Percentiles rank a stretch among this genome's conserved stretches.
Conservation (phyloP, 1,140 invertebrate genomes). For the Ridgeia piscesae region DNA sequence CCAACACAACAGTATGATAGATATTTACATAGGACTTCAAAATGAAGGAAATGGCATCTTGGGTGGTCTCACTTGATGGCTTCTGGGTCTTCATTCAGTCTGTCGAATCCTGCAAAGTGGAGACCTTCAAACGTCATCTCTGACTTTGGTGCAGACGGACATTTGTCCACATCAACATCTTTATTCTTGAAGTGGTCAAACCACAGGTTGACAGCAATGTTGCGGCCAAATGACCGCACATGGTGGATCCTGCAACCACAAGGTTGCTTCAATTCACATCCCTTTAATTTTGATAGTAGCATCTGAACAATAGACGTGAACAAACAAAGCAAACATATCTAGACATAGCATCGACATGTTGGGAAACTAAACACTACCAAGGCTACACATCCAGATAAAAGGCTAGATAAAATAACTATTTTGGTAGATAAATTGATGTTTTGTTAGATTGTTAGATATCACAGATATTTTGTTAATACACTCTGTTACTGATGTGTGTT, state of each 20-base stretch:
- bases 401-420: not conserved
- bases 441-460: not conserved
- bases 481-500: not conserved
- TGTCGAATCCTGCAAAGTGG: not conserved
- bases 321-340: no score
- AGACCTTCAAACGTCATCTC: not conserved
- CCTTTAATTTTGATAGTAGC: no score
- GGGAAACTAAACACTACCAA: no score
- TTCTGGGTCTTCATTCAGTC: not conserved
- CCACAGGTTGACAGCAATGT: constrained; percentile 56
- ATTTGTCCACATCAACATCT: not conserved
- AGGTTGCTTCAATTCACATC: not conserved
- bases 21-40: not conserved
- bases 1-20: not conserved
- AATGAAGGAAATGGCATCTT: no score
- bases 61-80: not conserved
- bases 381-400: no score
- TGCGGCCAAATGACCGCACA: constrained; percentile 52
- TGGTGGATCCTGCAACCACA: constrained; percentile 49
- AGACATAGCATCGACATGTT: no score
- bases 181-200: constrained; percentile 36
- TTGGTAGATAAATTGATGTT: not conserved
- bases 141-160: not conserved
- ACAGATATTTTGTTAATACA: not conserved
- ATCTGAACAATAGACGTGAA: no score